Evolutionary conservation across 1,140 invertebrate genomes (phyloP), one percentile per base, ranked within the genome.

Genomic region (Chelonus insularis): DNA sequence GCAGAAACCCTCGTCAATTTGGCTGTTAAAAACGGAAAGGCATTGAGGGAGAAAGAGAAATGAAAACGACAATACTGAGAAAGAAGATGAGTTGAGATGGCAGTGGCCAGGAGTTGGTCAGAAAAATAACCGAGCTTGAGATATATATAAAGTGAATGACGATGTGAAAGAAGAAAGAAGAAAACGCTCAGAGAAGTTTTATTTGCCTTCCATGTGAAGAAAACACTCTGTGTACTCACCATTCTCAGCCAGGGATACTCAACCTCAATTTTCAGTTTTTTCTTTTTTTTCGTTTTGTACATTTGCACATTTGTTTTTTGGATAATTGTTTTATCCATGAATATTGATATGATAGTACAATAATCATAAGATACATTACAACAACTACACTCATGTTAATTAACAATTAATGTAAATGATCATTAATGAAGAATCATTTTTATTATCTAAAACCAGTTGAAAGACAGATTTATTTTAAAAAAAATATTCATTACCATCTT

Each of bases 1-100:
- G 16, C 41, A 45, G 41, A 45, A 45, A 45, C 41, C 41, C 41
- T 45, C 41, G 41, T 45, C 41, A 45, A 45, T 45, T 45, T 18
- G 2, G 16, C 41, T 14, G 3, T 9, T 18, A 7, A 18, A 14
- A 45, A 45, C 41, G 12, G 16, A 18, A 45, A 9, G 9, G 11
- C 11, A 39, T n/a, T 3, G 36, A 9, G 36, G 3, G 36, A 9
- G 36, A 11, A 11, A 39, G 36, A 39, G 36, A 39, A 9, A 37
- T 2, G 36, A 11, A 37, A 12, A 37, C 11, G 11, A n/a, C 3
- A 12, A 37, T n/a, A 37, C 36, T 3, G 12, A 37, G 36, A 9
- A 37, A 11, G 3, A 37, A 11, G 36, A 37, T n/a, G 36, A n/a
- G 4, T 3, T 11, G 36, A n/a, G 36, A 29, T 37, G 36, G 36